Percentiles rank a stretch among this genome's conserved stretches.
Evolutionary conservation across 2,113 vertebrate species (phyloP).

Genomic region (Physeter macrocephalus): DNA sequence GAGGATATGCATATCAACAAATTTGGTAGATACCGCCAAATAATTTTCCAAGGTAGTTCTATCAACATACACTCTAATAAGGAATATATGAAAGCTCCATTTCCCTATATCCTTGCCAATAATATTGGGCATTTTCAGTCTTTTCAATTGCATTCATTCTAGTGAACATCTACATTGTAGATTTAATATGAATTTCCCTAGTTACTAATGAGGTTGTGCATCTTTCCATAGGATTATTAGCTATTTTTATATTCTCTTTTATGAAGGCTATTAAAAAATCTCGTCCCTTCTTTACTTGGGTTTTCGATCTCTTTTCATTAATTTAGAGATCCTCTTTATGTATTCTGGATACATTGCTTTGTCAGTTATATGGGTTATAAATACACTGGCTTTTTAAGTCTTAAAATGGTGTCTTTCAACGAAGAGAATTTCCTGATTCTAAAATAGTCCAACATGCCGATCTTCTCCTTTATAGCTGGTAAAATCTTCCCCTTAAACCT

Average conservation of each 20-base stretch:
- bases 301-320: background rate
- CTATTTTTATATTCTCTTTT: background rate
- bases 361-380: background rate
- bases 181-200: background rate
- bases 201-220: background rate
- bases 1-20: background rate
- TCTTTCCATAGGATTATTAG: background rate
- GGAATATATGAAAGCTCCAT: background rate
- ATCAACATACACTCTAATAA: background rate
- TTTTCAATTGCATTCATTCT: background rate
- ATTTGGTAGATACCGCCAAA: background rate
- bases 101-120: background rate
- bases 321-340: background rate
- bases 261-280: background rate
- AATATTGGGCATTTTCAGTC: background rate
- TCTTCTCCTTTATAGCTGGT: background rate
- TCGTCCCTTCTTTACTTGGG: background rate
- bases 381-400: background rate
- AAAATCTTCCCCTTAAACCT: background rate
- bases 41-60: background rate
- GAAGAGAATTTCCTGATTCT: background rate
- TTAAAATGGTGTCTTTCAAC: background rate
- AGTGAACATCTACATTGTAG: background rate
- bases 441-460: background rate
- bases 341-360: background rate